Evolutionary conservation across 1,140 invertebrate genomes (phyloP).

Genomic region (Drosophila sechellia): DNA sequence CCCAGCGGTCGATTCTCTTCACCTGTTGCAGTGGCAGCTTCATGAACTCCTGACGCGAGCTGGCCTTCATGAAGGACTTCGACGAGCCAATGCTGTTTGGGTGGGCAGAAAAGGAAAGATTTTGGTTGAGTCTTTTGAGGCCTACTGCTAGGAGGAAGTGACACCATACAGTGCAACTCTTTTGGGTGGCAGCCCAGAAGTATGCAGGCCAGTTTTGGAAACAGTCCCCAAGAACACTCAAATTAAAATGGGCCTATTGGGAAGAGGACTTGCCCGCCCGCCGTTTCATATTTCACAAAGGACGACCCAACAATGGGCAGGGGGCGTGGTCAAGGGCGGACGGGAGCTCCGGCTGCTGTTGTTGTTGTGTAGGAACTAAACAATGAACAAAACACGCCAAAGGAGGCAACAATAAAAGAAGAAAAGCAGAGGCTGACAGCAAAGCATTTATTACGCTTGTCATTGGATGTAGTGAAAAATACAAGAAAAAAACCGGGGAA

Average conservation of each 20-base stretch:
- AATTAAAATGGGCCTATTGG: constrained; percentile 37
- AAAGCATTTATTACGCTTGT: constrained; percentile 83
- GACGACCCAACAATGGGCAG: constrained; percentile 35
- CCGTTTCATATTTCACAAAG: constrained; percentile 62
- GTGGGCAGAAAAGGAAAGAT: background rate
- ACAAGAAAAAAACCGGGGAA: constrained; percentile 30
- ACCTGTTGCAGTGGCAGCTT: constrained; percentile 85
- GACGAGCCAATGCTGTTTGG: constrained; percentile 87
- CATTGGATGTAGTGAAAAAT: constrained; percentile 56
- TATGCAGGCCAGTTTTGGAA: constrained; percentile 22
- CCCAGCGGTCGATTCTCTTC: constrained; percentile 86
- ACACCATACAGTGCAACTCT: background rate
- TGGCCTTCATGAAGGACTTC: constrained; percentile 95
- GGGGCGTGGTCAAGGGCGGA: constrained; percentile 56
- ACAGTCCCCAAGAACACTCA: constrained; percentile 33
- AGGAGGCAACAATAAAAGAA: constrained; percentile 70
- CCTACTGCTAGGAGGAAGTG: background rate
- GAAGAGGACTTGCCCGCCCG: constrained; percentile 10
- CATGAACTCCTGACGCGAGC: constrained; percentile 91
- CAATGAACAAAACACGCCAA: constrained; percentile 70
- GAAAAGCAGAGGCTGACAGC: constrained; percentile 65
- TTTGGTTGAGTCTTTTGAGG: background rate
- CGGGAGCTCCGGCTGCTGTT: background rate
- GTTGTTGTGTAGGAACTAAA: constrained; percentile 60
- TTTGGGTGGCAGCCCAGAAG: constrained; percentile 6